Conservation (phyloP, 2,797 vertebrate species). For the Gobio occitaniae region DNA sequence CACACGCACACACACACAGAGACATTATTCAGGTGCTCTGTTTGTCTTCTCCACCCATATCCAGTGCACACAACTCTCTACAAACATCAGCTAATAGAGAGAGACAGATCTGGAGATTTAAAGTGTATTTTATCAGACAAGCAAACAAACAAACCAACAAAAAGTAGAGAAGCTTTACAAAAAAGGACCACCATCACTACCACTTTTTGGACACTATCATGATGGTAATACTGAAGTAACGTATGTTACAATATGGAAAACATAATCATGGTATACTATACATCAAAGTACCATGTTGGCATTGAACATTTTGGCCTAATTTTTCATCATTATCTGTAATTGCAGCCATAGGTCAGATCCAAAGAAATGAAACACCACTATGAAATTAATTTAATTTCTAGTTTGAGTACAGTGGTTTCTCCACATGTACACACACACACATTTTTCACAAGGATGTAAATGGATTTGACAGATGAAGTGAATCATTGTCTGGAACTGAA, state of each 20-base stretch:
- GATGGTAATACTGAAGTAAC: not conserved
- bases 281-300: not conserved
- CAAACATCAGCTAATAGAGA: constrained; percentile 17
- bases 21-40: constrained; percentile 28
- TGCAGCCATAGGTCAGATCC: not conserved
- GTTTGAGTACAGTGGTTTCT: not conserved
- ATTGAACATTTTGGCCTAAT: not conserved
- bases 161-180: too few relatives aligned
- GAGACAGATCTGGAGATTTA: not conserved
- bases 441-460: not conserved
- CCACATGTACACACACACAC: not conserved
- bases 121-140: not conserved
- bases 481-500: constrained; percentile 40
- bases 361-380: not conserved
- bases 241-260: not conserved
- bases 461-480: constrained; percentile 51
- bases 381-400: not conserved
- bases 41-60: constrained; percentile 21
- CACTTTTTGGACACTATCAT: not conserved
- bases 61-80: not conserved
- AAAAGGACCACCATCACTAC: not conserved
- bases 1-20: not conserved
- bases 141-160: not conserved
- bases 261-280: not conserved
- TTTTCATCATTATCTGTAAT: not conserved